phyloP scores from a whole-genome alignment of 2,113 vertebrate genomes.

The Rhinoderma darwinii region DNA sequence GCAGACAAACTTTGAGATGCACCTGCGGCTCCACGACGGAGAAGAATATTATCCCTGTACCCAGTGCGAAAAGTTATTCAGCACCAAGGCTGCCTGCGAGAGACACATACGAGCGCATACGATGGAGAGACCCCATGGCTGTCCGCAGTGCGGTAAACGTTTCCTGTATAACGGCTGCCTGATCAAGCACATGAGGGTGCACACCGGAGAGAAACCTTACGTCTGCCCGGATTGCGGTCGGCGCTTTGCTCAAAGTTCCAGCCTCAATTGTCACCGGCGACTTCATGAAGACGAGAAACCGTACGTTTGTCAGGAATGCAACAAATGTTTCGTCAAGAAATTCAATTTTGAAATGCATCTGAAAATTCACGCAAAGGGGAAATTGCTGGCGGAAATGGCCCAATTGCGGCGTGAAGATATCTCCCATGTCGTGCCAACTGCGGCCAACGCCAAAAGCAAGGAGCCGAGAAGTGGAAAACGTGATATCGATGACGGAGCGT shows the following conservation, averaged over 20 bases:
- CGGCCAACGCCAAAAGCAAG: neutral
- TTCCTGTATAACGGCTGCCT: constrained; percentile 18
- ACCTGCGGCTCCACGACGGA: constrained; percentile 21
- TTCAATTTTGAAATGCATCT: neutral
- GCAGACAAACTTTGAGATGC: constrained; percentile 34
- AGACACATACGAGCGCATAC: constrained; percentile 20
- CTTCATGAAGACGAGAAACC: constrained; percentile 37
- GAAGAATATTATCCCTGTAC: constrained; percentile 21
- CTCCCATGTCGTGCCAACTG: no score
- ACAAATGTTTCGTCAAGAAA: constrained; percentile 25
- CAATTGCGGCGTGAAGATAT: neutral
- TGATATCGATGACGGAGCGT: neutral
- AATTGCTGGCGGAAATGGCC: neutral
- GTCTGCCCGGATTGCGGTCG: constrained; percentile 5
- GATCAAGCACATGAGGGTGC: neutral
- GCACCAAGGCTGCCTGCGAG: neutral
- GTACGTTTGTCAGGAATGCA: neutral
- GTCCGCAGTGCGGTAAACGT: neutral
- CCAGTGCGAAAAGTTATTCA: constrained; percentile 9
- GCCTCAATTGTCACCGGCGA: constrained; percentile 9
- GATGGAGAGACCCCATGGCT: constrained; percentile 21
- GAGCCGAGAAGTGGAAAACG: neutral
- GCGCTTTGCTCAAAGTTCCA: constrained; percentile 30
- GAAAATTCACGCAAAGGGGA: constrained; percentile 27
- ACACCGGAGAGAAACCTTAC: constrained; percentile 30